These are phyloP conservation scores for Zelleria hepariella DNA, from an alignment of 2,888 invertebrate genomes.

Conservation along the genomic window DNA sequence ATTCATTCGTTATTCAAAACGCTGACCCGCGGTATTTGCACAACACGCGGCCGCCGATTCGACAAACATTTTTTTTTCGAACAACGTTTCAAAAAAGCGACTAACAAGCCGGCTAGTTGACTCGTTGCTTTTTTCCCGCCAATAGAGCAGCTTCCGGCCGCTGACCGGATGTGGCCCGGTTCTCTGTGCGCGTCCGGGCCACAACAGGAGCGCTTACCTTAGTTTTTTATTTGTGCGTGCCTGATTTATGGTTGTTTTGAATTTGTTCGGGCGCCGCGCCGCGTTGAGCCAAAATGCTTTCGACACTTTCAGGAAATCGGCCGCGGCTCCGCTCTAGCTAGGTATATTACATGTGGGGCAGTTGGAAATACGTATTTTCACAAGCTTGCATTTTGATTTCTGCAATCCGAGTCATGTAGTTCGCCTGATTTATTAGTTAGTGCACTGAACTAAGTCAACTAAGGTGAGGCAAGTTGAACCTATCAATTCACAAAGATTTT, in stretches of 20 bases:
- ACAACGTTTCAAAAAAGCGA: slow-evolving; percentile 33
- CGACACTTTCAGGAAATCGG: slow-evolving; percentile 40
- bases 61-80: slow-evolving; percentile 32
- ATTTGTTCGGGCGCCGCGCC: slow-evolving; percentile 42
- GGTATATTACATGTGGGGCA: not conserved
- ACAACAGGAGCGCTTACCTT: slow-evolving; percentile 71
- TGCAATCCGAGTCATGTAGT: not conserved
- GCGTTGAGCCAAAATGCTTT: slow-evolving; percentile 52
- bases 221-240: slow-evolving; percentile 64
- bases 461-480: no score
- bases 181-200: slow-evolving; percentile 35
- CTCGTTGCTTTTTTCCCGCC: slow-evolving; percentile 60
- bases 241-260: slow-evolving; percentile 68
- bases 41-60: slow-evolving; percentile 1
- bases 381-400: not conserved
- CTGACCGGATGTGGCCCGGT: slow-evolving; percentile 53
- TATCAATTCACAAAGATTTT: no score
- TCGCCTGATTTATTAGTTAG: no score
- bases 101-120: slow-evolving; percentile 56
- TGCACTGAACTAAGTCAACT: no score
- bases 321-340: not conserved
- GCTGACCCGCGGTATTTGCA: not conserved
- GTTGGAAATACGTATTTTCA: not conserved
- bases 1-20: not conserved
- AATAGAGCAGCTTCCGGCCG: slow-evolving; percentile 57